Percentiles rank a stretch among this genome's conserved stretches.
phyloP scores from a whole-genome alignment of 2,888 invertebrate genomes.

The Acanthosepion esculentum region DNA sequence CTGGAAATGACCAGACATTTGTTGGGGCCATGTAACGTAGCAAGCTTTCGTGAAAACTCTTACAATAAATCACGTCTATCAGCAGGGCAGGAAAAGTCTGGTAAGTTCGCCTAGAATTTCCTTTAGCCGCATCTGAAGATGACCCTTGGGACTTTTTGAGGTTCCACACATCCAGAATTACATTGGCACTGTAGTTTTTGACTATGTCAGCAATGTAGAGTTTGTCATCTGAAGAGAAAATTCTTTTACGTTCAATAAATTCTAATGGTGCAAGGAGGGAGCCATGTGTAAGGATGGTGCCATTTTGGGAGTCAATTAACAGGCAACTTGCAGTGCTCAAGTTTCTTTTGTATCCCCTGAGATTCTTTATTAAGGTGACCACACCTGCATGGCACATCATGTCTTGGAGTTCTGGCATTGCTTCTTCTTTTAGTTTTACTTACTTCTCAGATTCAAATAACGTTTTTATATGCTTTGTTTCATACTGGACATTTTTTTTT shows the following conservation, averaged over 20 bases:
- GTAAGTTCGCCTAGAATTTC: neutral
- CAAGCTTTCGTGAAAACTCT: neutral
- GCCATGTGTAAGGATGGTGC: constrained; percentile 63
- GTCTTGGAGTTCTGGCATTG: neutral
- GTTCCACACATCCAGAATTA: neutral
- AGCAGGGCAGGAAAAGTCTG: neutral
- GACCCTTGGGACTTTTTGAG: neutral
- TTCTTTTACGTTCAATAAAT: neutral
- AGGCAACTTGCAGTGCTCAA: constrained; percentile 58
- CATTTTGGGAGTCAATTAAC: constrained; percentile 57
- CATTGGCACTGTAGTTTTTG: neutral
- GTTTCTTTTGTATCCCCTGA: constrained; percentile 50
- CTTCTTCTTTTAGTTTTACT: neutral
- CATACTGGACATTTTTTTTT: neutral
- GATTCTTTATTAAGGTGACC: neutral
- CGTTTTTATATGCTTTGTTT: neutral
- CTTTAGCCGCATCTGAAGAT: neutral
- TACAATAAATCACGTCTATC: neutral
- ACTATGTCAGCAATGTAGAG: neutral
- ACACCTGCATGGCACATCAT: neutral
- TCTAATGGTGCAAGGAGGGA: constrained; percentile 56
- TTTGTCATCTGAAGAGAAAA: neutral
- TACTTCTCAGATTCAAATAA: neutral
- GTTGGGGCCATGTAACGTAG: neutral
- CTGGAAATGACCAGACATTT: neutral